These are phyloP conservation scores for Galerucella calmariensis DNA, from an alignment of 2,888 invertebrate genomes.

Conservation along the genomic window DNA sequence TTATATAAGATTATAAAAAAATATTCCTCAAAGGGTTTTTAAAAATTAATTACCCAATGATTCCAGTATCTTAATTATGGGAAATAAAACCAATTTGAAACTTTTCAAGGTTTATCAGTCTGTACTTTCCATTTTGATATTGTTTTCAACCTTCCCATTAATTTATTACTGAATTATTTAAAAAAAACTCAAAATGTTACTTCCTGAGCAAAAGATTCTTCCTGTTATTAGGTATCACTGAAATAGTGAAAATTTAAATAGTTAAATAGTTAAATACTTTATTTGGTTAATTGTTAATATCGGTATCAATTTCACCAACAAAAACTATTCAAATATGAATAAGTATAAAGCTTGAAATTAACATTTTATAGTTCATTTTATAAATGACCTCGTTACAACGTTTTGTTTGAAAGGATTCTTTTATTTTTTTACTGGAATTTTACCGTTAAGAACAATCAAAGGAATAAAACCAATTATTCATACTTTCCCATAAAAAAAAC, in stretches of 20 bases:
- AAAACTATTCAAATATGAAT: too few species aligned
- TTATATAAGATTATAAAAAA: too few species aligned
- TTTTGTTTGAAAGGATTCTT: not conserved
- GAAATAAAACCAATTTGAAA: too few species aligned
- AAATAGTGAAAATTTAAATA: too few species aligned
- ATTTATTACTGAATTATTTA: not conserved
- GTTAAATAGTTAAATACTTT: not conserved
- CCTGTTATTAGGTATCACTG: too few species aligned
- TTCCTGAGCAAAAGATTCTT: not conserved
- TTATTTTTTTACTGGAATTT: too few species aligned
- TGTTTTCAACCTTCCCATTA: not conserved
- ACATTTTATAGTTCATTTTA: not conserved
- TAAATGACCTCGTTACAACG: slow-evolving; percentile 3
- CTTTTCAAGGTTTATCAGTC: not conserved
- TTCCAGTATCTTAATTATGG: too few species aligned
- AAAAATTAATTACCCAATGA: too few species aligned
- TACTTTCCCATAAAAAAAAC: slow-evolving; percentile 5
- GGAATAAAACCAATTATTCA: not conserved
- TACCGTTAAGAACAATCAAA: not conserved
- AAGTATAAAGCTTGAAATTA: too few species aligned
- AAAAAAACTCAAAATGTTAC: not conserved
- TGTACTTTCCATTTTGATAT: not conserved
- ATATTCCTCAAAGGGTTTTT: too few species aligned
- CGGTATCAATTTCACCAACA: too few species aligned
- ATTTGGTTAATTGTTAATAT: too few species aligned